Evolutionary conservation across 2,113 vertebrate species (phyloP).

Genomic region (Scomber scombrus): DNA sequence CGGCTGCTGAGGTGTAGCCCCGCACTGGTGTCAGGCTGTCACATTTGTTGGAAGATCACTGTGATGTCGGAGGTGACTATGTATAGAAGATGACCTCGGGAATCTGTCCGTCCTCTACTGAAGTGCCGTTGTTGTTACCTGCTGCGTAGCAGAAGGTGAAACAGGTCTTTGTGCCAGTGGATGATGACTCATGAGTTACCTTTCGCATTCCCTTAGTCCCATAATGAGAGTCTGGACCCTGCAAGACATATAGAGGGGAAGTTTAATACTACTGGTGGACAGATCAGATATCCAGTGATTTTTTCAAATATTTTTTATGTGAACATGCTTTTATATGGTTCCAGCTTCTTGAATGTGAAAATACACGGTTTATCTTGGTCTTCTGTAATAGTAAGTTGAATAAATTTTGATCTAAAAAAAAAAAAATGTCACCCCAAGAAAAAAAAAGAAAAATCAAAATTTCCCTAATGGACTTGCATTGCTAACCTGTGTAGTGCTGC

Average conservation of each 20-base stretch:
- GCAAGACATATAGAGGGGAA: conserved; percentile 15
- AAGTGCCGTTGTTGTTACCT: conserved; percentile 98
- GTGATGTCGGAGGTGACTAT: conserved; percentile 82
- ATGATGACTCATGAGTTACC: conserved; percentile 94
- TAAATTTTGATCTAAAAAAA: too few relatives aligned
- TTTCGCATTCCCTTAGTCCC: conserved; percentile 98
- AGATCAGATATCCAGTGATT: neutral
- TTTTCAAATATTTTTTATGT: too few relatives aligned
- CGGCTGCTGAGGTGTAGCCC: conserved; percentile 63
- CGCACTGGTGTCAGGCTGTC: conserved; percentile 66
- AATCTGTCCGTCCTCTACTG: conserved; percentile 97
- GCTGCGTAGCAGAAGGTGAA: conserved; percentile 98
- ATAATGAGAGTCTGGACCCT: conserved; percentile 98
- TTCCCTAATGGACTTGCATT: neutral
- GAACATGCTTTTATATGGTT: too few relatives aligned
- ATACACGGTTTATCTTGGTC: too few relatives aligned
- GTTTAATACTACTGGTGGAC: neutral
- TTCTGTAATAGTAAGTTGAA: too few relatives aligned
- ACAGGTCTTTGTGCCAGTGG: conserved; percentile 95
- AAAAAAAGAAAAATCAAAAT: neutral
- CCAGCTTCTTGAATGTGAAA: too few relatives aligned
- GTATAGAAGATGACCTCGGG: conserved; percentile 99
- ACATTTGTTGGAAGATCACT: conserved; percentile 74
- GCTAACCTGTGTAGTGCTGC: neutral
- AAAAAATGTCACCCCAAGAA: too few relatives aligned